phyloP scores from a whole-genome alignment of 2,113 vertebrate species.

The Apeltes quadracus region DNA sequence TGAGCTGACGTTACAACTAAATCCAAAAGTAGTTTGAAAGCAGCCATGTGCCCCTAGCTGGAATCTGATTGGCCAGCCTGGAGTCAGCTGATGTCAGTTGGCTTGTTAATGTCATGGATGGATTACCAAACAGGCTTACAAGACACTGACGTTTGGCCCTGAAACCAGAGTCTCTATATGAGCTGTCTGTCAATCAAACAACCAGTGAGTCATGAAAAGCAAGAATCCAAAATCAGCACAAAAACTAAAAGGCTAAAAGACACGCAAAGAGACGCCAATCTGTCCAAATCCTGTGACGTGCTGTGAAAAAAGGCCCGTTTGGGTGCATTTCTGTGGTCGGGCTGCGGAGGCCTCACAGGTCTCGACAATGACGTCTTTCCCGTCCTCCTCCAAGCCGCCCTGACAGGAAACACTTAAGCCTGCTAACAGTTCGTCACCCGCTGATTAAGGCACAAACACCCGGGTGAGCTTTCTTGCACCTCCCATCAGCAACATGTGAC shows the following conservation, averaged over 20 bases:
- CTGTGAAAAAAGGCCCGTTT: no score
- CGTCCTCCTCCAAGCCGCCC: not conserved
- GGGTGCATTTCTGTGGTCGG: no score
- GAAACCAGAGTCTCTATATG: not conserved
- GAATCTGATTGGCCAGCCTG: not conserved
- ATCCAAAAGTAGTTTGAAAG: not conserved
- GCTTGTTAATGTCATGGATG: not conserved
- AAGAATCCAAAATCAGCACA: not conserved
- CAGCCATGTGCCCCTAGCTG: not conserved
- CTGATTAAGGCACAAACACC: conserved; percentile 59
- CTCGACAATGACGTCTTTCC: not conserved
- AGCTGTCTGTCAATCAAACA: not conserved
- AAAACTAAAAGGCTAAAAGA: not conserved
- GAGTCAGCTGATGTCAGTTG: not conserved
- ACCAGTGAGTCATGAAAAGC: not conserved
- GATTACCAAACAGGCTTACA: not conserved
- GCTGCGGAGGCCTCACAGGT: not conserved
- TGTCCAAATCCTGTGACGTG: no score
- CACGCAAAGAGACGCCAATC: no score
- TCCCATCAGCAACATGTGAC: conserved; percentile 42
- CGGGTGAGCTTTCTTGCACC: conserved; percentile 43
- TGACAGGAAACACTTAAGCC: conserved; percentile 13
- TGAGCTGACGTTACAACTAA: not conserved
- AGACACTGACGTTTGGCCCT: not conserved
- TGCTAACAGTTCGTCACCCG: conserved; percentile 25